Evolutionary conservation across 1,140 invertebrate species (phyloP).

Genomic region (Papilio glaucus): DNA sequence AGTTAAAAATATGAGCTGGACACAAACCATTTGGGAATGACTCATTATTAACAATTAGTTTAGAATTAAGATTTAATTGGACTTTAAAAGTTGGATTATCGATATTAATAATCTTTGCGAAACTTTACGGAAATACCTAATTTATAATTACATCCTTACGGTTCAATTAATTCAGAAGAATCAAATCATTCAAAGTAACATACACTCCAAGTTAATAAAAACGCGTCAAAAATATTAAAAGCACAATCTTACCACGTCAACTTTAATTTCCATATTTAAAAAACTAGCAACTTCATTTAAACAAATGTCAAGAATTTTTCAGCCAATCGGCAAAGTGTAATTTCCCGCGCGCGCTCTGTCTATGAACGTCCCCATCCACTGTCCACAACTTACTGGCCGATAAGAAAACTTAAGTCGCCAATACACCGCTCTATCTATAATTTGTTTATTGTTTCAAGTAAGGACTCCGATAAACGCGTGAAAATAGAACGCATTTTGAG

Average conservation of each 20-base stretch:
- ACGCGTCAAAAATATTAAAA: constrained; percentile 6
- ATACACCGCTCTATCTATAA: constrained; percentile 11
- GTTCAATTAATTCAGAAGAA: background rate
- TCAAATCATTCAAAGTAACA: too few relatives aligned
- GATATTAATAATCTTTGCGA: too few relatives aligned
- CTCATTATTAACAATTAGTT: too few relatives aligned
- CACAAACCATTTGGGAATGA: too few relatives aligned
- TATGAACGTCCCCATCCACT: constrained; percentile 27
- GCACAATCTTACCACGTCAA: constrained; percentile 64
- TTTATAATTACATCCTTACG: too few relatives aligned
- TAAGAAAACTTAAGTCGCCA: constrained; percentile 29
- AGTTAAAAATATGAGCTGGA: too few relatives aligned
- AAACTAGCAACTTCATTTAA: constrained; percentile 30
- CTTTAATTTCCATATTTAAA: constrained; percentile 68
- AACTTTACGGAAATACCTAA: too few relatives aligned
- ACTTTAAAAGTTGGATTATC: too few relatives aligned
- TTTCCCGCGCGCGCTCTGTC: constrained; percentile 30
- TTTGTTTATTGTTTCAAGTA: constrained; percentile 5
- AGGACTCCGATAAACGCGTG: background rate
- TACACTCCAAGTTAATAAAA: too few relatives aligned
- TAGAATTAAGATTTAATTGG: too few relatives aligned
- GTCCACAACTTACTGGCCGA: constrained; percentile 32
- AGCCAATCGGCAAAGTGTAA: background rate
- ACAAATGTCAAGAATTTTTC: background rate
- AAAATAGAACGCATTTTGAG: background rate